A percentile compares a stretch with the other conserved stretches of the same genome.
Evolutionary conservation across 2,888 invertebrate species (phyloP).

Genomic region (Glyphotaelius pellucidus): DNA sequence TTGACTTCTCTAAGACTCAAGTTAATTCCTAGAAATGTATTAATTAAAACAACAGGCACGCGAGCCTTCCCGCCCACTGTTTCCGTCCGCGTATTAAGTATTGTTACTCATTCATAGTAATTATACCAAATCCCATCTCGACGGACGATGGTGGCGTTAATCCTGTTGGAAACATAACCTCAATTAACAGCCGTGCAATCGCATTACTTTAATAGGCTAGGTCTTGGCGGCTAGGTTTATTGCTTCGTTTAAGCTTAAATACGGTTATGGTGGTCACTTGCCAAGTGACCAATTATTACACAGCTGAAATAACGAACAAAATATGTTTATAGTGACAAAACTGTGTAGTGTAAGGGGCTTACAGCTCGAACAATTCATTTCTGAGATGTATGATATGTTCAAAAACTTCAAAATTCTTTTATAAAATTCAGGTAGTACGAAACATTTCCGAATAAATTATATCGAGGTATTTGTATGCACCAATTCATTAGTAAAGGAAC

Average conservation of each 20-base stretch:
- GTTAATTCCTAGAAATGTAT: not conserved
- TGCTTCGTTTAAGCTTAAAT: not conserved
- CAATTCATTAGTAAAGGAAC: not conserved
- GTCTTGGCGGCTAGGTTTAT: conserved; percentile 2
- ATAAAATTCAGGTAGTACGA: not conserved
- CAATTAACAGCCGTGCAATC: conserved; percentile 2
- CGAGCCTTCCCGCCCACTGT: not conserved
- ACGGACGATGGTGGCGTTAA: not conserved
- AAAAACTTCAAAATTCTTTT: no score
- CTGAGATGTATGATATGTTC: not conserved
- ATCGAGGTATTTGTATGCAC: not conserved
- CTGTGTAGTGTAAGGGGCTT: not conserved
- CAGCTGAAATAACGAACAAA: not conserved
- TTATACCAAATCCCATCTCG: not conserved
- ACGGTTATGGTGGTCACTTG: not conserved
- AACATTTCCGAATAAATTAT: not conserved
- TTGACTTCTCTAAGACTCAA: not conserved
- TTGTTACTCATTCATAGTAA: not conserved
- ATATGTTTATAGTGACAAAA: not conserved
- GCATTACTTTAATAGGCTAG: not conserved
- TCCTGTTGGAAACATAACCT: not conserved
- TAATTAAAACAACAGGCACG: not conserved
- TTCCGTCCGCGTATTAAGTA: not conserved
- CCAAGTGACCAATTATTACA: not conserved
- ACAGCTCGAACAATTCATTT: not conserved